Evolutionary conservation across 2,888 invertebrate genomes (phyloP).

Genomic region (Aporophyla nigra): DNA sequence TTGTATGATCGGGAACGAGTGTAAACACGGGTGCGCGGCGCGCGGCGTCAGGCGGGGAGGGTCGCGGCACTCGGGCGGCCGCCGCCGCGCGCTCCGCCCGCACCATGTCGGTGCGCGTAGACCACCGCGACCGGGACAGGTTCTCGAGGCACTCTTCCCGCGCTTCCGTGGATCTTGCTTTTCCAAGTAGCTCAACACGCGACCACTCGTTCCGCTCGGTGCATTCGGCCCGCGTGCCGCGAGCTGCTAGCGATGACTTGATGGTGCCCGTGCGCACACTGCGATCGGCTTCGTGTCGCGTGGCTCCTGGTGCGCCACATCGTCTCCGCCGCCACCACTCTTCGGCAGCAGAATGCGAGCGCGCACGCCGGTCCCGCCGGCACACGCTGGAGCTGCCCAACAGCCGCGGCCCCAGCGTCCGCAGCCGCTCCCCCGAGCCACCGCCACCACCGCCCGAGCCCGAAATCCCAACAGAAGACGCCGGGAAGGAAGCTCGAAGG

Average conservation of each 20-base stretch:
- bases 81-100: conserved; percentile 89
- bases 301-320: conserved; percentile 86
- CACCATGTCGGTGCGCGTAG: conserved; percentile 89
- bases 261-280: conserved; percentile 88
- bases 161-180: conserved; percentile 88
- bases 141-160: conserved; percentile 89
- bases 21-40: conserved; percentile 86
- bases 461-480: conserved; percentile 88
- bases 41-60: conserved; percentile 75
- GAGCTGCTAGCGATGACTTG: conserved; percentile 87
- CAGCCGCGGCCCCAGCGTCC: conserved; percentile 87
- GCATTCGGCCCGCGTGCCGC: conserved; percentile 87
- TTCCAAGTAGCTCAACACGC: conserved; percentile 84
- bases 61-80: conserved; percentile 88
- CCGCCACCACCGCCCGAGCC: conserved; percentile 83
- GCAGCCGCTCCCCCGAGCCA: conserved; percentile 87
- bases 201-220: conserved; percentile 88
- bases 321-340: conserved; percentile 88
- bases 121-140: conserved; percentile 87
- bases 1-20: conserved; percentile 84
- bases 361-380: conserved; percentile 86
- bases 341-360: conserved; percentile 88
- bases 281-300: conserved; percentile 88
- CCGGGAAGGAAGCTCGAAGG: conserved; percentile 92
- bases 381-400: conserved; percentile 86